These are phyloP conservation scores for Volucella inflata DNA, from an alignment of 2,888 invertebrate genomes.

Conservation along the genomic window DNA sequence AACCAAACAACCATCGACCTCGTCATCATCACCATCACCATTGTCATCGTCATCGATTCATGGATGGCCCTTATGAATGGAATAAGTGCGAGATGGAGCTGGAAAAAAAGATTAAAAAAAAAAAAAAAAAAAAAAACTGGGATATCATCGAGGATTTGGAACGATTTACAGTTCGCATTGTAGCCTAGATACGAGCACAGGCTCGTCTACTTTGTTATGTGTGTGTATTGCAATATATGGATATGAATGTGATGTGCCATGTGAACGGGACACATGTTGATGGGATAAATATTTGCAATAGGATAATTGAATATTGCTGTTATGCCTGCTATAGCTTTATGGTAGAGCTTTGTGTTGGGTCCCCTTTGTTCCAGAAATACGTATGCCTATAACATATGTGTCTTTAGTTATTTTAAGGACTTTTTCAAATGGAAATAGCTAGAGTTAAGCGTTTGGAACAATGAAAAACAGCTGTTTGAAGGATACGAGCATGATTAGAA, in stretches of 20 bases:
- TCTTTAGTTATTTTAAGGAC: too few species aligned
- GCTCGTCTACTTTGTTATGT: background rate
- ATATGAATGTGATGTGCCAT: conserved; percentile 17
- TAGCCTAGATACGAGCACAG: background rate
- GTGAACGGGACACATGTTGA: conserved; percentile 72
- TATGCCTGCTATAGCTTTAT: background rate
- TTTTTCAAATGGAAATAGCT: too few species aligned
- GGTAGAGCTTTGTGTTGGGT: background rate
- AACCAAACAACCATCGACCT: conserved; percentile 7
- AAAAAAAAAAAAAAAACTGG: conserved; percentile 42
- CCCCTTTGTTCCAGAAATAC: too few species aligned
- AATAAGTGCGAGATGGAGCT: conserved; percentile 42
- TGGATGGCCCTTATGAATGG: conserved; percentile 68
- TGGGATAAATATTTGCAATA: conserved; percentile 71
- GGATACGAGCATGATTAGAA: too few species aligned
- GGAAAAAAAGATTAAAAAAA: background rate
- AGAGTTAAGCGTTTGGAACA: too few species aligned
- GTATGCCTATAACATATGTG: too few species aligned
- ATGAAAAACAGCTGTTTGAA: too few species aligned
- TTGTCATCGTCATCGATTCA: conserved; percentile 62
- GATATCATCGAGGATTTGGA: conserved; percentile 71
- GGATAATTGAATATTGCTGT: conserved; percentile 73
- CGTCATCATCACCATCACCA: conserved; percentile 31
- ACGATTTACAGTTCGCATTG: conserved; percentile 61
- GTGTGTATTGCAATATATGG: conserved; percentile 1